These are phyloP conservation scores for Tragelaphus scriptus DNA, from an alignment of 2,113 vertebrate genomes.

Conservation along the genomic window DNA sequence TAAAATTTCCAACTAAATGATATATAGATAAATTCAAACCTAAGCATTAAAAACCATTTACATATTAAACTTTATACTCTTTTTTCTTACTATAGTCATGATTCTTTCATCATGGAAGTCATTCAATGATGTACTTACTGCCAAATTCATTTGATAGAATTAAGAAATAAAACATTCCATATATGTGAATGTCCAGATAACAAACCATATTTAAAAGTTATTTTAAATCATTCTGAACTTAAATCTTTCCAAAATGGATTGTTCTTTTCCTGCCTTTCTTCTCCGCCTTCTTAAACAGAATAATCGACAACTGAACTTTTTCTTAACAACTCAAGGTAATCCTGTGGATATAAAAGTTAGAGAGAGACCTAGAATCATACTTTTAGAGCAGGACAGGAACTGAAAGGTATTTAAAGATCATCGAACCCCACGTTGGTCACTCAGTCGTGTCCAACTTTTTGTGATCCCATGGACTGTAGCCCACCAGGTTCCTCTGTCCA, in stretches of 20 bases:
- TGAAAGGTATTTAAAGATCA: neutral
- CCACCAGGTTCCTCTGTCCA: neutral
- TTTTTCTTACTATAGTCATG: neutral
- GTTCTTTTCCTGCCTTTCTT: neutral
- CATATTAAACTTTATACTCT: neutral
- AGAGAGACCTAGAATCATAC: neutral
- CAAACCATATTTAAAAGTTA: slow-evolving; percentile 1
- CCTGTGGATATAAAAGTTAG: neutral
- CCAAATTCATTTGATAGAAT: neutral
- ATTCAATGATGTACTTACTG: neutral
- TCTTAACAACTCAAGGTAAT: neutral
- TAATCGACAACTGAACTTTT: neutral
- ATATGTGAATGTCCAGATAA: neutral
- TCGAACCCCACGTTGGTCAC: neutral
- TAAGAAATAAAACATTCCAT: slow-evolving; percentile 1
- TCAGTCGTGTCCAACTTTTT: neutral
- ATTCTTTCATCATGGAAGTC: neutral
- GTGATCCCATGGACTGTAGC: neutral
- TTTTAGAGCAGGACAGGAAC: neutral
- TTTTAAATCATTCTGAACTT: slow-evolving; percentile 1
- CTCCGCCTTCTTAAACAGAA: neutral
- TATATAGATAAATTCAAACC: neutral
- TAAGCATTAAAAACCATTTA: neutral
- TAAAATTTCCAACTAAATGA: slow-evolving; percentile 1
- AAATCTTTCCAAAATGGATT: slow-evolving; percentile 27